Evolutionary conservation across 2,113 vertebrate species (phyloP).

Genomic region (Amblyopsis rosae): DNA sequence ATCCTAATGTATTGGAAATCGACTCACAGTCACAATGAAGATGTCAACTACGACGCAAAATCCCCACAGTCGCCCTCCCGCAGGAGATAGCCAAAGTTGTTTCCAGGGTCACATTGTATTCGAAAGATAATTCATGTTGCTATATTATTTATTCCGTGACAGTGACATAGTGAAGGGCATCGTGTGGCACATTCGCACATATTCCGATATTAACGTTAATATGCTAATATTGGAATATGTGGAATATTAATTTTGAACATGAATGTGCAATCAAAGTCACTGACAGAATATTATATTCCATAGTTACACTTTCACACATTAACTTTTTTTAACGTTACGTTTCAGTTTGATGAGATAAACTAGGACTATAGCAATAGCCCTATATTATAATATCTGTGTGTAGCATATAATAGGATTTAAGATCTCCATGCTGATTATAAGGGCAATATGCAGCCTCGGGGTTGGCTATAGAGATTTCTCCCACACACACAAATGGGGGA

Average conservation of each 20-base stretch:
- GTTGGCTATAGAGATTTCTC: constrained; percentile 23
- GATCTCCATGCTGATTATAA: neutral
- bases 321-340: too few relatives aligned
- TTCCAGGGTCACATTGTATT: constrained; percentile 55
- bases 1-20: constrained; percentile 61
- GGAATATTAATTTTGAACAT: too few relatives aligned
- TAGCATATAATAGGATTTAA: too few relatives aligned
- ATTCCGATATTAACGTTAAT: too few relatives aligned
- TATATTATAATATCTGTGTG: too few relatives aligned
- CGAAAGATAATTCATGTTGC: constrained; percentile 22
- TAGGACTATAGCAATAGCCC: too few relatives aligned
- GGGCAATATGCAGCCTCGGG: constrained; percentile 17
- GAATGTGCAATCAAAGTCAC: too few relatives aligned
- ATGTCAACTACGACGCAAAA: constrained; percentile 62
- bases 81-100: constrained; percentile 27
- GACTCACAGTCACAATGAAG: constrained; percentile 62
- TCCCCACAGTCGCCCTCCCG: constrained; percentile 36
- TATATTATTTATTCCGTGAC: constrained; percentile 23
- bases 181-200: too few relatives aligned
- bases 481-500: constrained; percentile 41
- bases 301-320: too few relatives aligned
- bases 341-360: too few relatives aligned
- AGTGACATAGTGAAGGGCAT: neutral
- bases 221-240: too few relatives aligned
- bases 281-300: too few relatives aligned